Evolutionary conservation across 2,113 vertebrate genomes (phyloP), one percentile per base, ranked within the genome.

Genomic region (Taxidea taxus): DNA sequence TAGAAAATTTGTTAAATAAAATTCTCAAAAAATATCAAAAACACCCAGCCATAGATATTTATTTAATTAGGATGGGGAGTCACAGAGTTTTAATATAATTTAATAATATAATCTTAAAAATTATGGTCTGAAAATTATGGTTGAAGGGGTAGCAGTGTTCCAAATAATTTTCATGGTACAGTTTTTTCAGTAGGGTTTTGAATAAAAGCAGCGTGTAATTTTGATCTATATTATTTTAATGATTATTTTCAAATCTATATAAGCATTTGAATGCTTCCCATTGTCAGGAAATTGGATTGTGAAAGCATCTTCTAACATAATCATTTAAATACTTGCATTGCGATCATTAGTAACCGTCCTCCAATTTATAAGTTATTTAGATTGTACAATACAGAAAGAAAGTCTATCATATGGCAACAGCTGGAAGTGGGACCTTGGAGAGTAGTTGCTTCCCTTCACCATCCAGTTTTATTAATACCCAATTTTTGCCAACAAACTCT

Each of bases 41-140:
- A 92, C 56, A 72, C 77, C 21, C 18, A 83, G 13, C 9, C 14
- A 16, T 34, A 44, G 14, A 18, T 94, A 47, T 85, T 90, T 70
- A 82, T 93, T 93, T 87, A 94, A 64, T 93, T 89, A 94, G 49
- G 89, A 16, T 70, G 25, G 7, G 14, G n/a, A 91, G 3, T 54
- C 27, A 2, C 89, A 92, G 44, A 86, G 47, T 94, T 96, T 66
- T 74, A 95, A 94, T 88, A 74, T 56, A 87, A 37, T n/a, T n/a
- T n/a, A n/a, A n/a, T n/a, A 10, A 4, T 51, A 62, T 91, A 90
- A 83, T 83, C 60, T 91, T 83, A 80, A 93, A 77, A 93, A 80
- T 78, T 90, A 7, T 51, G 29, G 8, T 64, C n/a, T 58, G 51
- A 54, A 54, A 54, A 54, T 96, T 49, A 90, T 49, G n/a, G 7